A percentile compares a stretch with the other conserved stretches of the same genome.
Evolutionary conservation across 64 coral and sea anemone species (phyloP).

Genomic region (Dendrophyllia cribrosa): DNA sequence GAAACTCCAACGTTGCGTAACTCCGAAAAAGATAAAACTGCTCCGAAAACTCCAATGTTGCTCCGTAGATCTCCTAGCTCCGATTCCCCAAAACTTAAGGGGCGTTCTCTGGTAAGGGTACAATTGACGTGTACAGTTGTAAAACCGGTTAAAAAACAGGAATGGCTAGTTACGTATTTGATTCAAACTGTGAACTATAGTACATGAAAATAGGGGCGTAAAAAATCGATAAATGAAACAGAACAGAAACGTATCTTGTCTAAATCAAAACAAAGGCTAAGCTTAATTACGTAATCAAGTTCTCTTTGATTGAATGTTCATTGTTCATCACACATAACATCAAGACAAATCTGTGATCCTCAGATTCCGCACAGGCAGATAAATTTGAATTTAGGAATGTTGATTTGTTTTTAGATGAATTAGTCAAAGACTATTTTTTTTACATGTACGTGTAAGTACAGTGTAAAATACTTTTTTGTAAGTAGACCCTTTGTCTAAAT

Average conservation of each 20-base stretch:
- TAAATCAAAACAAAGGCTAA: conserved; percentile 7
- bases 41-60: background rate
- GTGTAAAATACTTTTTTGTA: too few species aligned
- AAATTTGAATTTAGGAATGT: too few species aligned
- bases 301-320: background rate
- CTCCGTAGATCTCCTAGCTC: conserved; percentile 7
- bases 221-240: conserved; percentile 4
- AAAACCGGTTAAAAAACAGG: conserved; percentile 14
- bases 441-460: too few species aligned
- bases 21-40: conserved; percentile 18
- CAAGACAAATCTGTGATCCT: too few species aligned
- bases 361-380: too few species aligned
- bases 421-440: too few species aligned
- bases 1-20: background rate
- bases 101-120: conserved; percentile 6
- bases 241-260: conserved; percentile 6
- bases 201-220: background rate
- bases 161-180: background rate
- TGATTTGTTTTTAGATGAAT: too few species aligned
- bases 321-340: background rate
- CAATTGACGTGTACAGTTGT: conserved; percentile 10
- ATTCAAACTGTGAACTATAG: background rate
- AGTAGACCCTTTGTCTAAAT: too few species aligned
- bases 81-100: background rate
- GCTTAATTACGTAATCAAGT: conserved; percentile 3